Conservation (phyloP, 2,797 vertebrate species). For the Psittacula echo region DNA sequence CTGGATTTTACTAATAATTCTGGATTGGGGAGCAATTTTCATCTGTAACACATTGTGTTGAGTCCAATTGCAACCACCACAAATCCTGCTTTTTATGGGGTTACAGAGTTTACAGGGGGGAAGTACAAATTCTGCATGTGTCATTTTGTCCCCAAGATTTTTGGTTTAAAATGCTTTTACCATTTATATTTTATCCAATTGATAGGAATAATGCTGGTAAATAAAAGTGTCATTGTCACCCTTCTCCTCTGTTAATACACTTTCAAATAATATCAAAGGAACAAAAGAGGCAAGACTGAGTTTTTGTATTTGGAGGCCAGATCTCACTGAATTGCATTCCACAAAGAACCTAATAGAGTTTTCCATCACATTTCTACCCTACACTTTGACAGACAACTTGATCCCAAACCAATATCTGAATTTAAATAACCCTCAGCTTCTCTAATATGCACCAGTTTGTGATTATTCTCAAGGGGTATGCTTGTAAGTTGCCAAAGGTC, state of each 20-base stretch:
- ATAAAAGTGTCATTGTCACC: background rate
- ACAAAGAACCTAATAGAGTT: background rate
- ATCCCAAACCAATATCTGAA: background rate
- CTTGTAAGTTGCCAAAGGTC: background rate
- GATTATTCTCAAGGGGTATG: background rate
- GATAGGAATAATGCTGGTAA: background rate
- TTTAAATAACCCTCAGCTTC: background rate
- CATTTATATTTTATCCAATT: background rate
- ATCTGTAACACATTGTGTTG: background rate
- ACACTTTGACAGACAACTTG: background rate
- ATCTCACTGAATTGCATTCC: background rate
- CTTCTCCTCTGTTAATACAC: background rate
- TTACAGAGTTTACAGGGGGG: background rate
- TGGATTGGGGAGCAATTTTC: constrained; percentile 53
- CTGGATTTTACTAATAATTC: constrained; percentile 65
- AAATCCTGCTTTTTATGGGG: background rate
- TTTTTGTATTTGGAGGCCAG: background rate
- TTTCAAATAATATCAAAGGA: background rate
- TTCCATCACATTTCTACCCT: background rate
- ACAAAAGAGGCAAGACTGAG: background rate
- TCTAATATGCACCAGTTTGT: background rate
- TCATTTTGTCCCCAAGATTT: background rate
- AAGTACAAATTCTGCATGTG: background rate
- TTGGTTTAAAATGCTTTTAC: background rate
- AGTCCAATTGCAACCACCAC: constrained; percentile 11